Percentiles rank a stretch among this genome's conserved stretches.
These are phyloP conservation scores for Drosophila yooni DNA, from an alignment of 2,888 invertebrate species.

Conservation along the genomic window DNA sequence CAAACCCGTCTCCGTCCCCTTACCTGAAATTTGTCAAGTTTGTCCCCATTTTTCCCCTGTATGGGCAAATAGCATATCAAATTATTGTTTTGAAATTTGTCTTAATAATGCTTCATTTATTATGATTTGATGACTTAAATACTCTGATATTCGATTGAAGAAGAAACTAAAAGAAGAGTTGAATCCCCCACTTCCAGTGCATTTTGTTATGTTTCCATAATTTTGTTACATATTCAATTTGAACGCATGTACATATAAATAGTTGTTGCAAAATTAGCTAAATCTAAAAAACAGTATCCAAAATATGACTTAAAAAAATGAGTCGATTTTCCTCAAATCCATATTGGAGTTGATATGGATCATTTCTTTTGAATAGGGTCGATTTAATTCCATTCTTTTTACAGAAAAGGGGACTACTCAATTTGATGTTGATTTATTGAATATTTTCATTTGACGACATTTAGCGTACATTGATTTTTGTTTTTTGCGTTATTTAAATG, in stretches of 20 bases:
- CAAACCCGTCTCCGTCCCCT: constrained; percentile 34
- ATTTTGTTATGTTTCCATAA: constrained; percentile 38
- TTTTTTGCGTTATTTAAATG: constrained; percentile 49
- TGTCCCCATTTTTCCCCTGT: constrained; percentile 1
- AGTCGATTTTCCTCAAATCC: constrained; percentile 1
- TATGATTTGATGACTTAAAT: background rate
- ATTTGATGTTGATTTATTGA: constrained; percentile 10
- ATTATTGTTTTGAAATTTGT: constrained; percentile 14
- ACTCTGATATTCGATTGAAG: background rate
- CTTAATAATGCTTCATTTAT: background rate
- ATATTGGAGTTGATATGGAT: constrained; percentile 5
- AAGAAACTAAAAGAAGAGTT: constrained; percentile 1
- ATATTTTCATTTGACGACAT: constrained; percentile 9
- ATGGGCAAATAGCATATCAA: constrained; percentile 10
- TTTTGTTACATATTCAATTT: constrained; percentile 33
- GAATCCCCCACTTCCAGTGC: constrained; percentile 30
- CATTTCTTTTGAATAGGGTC: constrained; percentile 1
- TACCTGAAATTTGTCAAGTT: constrained; percentile 25
- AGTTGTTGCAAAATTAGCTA: constrained; percentile 62
- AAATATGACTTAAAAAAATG: background rate
- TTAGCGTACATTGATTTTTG: constrained; percentile 13
- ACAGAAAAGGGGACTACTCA: constrained; percentile 15
- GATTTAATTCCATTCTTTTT: constrained; percentile 2
- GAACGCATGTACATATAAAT: constrained; percentile 60
- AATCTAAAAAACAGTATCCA: constrained; percentile 22